These are phyloP conservation scores for Sprattus sprattus DNA, from an alignment of 2,113 vertebrate species.

Conservation along the genomic window DNA sequence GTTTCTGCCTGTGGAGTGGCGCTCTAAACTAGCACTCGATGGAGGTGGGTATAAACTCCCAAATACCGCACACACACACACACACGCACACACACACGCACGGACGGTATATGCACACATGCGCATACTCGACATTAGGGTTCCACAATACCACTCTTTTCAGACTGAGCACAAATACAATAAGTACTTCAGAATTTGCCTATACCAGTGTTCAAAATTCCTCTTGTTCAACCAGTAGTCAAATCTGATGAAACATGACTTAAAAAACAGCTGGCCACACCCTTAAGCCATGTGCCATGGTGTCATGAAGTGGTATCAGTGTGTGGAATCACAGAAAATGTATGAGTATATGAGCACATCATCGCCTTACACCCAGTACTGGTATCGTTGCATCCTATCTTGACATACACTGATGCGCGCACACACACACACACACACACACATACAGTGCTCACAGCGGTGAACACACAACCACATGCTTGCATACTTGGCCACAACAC, in stretches of 20 bases:
- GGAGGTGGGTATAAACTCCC: conserved; percentile 75
- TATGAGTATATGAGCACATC: no score
- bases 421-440: neutral
- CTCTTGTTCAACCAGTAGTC: no score
- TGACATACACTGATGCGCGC: neutral
- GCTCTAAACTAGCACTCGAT: conserved; percentile 91
- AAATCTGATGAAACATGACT: no score
- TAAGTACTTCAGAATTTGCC: no score
- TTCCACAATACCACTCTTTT: neutral
- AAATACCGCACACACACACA: conserved; percentile 5
- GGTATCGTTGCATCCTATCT: no score
- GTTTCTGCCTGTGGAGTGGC: conserved; percentile 96
- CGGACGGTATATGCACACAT: neutral
- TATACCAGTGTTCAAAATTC: no score
- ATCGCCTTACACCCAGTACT: no score
- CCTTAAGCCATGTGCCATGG: no score
- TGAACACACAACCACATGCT: neutral
- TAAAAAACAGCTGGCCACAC: no score
- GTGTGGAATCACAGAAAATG: no score
- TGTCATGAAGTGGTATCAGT: no score
- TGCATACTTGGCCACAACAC: neutral
- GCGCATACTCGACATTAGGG: neutral
- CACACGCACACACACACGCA: neutral
- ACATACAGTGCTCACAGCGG: neutral
- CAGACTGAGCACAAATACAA: no score